These are phyloP conservation scores for Amphimedon queenslandica DNA, from an alignment of 37 sponge, comb jelly and placozoan genomes.

Conservation along the genomic window DNA sequence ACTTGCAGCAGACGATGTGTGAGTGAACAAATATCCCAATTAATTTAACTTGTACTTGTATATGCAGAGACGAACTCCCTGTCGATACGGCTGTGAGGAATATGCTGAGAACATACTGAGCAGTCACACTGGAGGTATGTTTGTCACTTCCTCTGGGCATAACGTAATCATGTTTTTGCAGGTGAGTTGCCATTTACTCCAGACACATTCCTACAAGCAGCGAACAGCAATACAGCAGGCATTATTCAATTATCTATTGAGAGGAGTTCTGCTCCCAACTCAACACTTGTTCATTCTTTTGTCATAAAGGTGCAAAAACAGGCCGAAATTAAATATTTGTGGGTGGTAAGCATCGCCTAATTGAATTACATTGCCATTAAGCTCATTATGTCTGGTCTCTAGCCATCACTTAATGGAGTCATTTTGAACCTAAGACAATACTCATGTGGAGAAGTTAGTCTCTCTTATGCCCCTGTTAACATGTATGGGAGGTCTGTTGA, in stretches of 20 bases:
- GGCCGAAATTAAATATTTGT: not conserved
- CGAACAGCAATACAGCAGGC: no score
- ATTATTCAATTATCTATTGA: no score
- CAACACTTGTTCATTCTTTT: not conserved
- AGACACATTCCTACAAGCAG: no score
- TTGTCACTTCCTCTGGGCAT: no score
- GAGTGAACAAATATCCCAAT: not conserved
- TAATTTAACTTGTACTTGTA: not conserved
- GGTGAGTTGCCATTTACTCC: no score
- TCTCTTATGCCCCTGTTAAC: conserved; percentile 6
- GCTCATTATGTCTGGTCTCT: not conserved
- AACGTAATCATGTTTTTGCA: no score
- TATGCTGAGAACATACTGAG: not conserved
- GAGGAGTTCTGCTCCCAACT: no score
- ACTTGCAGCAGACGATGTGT: not conserved
- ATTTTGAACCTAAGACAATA: not conserved
- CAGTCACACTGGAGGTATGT: not conserved
- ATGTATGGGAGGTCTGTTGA: conserved; percentile 5
- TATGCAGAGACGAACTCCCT: not conserved
- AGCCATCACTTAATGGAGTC: not conserved
- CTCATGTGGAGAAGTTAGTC: not conserved
- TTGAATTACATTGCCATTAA: not conserved
- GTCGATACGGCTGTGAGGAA: conserved; percentile 6
- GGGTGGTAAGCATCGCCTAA: not conserved
- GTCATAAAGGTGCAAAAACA: not conserved